Percentiles rank a stretch among this genome's conserved stretches.
These are phyloP conservation scores for Leuctra nigra DNA, from an alignment of 2,888 invertebrate genomes.

Conservation along the genomic window DNA sequence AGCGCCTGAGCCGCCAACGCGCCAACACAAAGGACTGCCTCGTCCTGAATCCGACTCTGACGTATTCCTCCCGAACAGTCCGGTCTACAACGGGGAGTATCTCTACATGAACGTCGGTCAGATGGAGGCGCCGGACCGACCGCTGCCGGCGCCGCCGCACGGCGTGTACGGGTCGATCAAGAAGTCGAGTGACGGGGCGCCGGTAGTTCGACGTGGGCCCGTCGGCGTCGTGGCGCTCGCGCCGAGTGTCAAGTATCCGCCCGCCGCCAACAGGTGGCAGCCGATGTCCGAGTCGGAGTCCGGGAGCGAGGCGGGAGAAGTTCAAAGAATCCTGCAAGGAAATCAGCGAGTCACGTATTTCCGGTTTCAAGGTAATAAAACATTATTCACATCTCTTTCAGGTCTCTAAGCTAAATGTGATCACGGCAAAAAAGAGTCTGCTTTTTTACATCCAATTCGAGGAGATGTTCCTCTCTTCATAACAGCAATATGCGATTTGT, in stretches of 20 bases:
- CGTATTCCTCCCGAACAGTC: conserved; percentile 23
- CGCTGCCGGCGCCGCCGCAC: conserved; percentile 28
- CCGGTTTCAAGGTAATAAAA: conserved; percentile 26
- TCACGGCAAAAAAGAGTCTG: no score
- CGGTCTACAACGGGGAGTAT: conserved; percentile 9
- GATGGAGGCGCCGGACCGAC: conserved; percentile 27
- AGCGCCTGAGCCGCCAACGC: conserved; percentile 31
- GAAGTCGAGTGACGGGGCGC: conserved; percentile 19
- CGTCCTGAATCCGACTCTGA: conserved; percentile 23
- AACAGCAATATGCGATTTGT: no score
- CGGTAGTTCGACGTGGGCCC: neutral
- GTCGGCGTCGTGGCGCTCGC: neutral
- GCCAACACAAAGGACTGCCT: conserved; percentile 20
- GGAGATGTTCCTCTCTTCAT: no score
- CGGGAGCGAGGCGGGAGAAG: conserved; percentile 65
- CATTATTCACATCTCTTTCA: neutral
- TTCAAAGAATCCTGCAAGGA: conserved; percentile 52
- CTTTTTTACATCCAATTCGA: no score
- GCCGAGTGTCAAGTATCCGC: neutral
- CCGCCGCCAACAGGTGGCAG: conserved; percentile 22
- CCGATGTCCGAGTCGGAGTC: conserved; percentile 46
- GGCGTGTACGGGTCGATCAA: conserved; percentile 23
- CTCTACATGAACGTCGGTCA: conserved; percentile 16
- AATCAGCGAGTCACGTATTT: conserved; percentile 22
- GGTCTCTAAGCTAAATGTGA: no score